Base-by-base conservation (phyloP, 2,888 invertebrate genomes). In the Sialis fuliginosa region DNA sequence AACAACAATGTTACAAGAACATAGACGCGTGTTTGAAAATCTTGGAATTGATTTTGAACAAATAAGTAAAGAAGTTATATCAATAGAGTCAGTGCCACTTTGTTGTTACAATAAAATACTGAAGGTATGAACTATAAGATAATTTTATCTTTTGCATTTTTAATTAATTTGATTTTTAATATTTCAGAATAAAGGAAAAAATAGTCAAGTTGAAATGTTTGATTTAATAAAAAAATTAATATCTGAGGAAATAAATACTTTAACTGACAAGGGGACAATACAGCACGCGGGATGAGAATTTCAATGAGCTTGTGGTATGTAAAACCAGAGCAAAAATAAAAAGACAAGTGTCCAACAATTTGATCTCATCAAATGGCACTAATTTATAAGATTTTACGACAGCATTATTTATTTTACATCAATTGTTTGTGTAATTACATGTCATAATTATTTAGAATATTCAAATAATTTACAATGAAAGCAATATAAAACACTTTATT, bases 71-170 rank as follows among this genome's bases (percentile, higher is more conserved):
- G 58, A 58, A 44, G 63, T 63, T 50, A 56, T 80, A 32, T 58
- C 60, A 8, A 57, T 83, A 48, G 62, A 57, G 49, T 60, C 68
- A 47, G 70, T 81, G 51, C 84, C 84, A n/a, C 61, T 69, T 50
- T 81, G 79, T 54, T 67, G 83, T 50, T 58, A 70, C 34, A 71
- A 72, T 34, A 73, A 72, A 61, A 65, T 69, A 55, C 62, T 62
- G 43, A 71, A 70, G 60, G 22, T 22, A 22, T 4, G 4, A 22
- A 22, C 22, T 2, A 22, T 22, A 68, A 70, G 63, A 74, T 75
- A 64, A 62, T 53, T 52, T 46, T 35, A 31, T 41, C 43, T 5
- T 13, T 10, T 10, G 8, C 4, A 40, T 10, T 40, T n/a, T n/a
- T n/a, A n/a, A n/a, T n/a, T n/a, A 32, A 32, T 12, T 9, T 33